Percentiles rank a stretch among this genome's conserved stretches.
Evolutionary conservation across 2,888 invertebrate species (phyloP).

Genomic region (Schizotus pectinicornis): DNA sequence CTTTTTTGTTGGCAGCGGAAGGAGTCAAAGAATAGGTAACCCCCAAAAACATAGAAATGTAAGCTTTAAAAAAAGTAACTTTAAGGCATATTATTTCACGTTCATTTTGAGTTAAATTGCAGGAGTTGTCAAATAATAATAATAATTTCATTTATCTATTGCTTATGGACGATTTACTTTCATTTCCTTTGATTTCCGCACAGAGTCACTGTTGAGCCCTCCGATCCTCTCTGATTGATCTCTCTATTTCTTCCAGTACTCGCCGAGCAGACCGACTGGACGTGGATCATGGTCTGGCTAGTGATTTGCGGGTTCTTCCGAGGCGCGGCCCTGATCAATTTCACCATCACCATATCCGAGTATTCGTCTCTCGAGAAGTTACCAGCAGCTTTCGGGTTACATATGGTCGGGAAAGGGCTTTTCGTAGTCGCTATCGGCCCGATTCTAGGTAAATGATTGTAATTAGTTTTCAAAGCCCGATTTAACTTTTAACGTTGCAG

Average conservation of each 20-base stretch:
- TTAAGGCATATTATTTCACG: conserved; percentile 36
- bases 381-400: conserved; percentile 78
- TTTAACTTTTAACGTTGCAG: conserved; percentile 58
- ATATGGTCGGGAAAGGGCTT: conserved; percentile 77
- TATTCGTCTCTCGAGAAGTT: conserved; percentile 73
- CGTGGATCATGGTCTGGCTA: conserved; percentile 71
- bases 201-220: conserved; percentile 16
- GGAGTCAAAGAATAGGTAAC: conserved; percentile 57
- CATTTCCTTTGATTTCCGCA: conserved; percentile 34
- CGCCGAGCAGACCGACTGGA: conserved; percentile 76
- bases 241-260: conserved; percentile 64
- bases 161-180: conserved; percentile 36
- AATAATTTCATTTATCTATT: conserved; percentile 30
- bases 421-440: conserved; percentile 75
- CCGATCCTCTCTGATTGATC: conserved; percentile 24
- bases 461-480: not conserved
- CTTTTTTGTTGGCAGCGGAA: conserved; percentile 59
- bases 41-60: conserved; percentile 53
- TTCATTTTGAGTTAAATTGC: conserved; percentile 23
- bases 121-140: conserved; percentile 27
- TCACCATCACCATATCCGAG: conserved; percentile 79
- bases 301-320: conserved; percentile 80
- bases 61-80: conserved; percentile 50
- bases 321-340: conserved; percentile 78
- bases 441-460: conserved; percentile 65